Percentiles rank a stretch among this genome's conserved stretches.
These are phyloP conservation scores for Dreissena rostriformis DNA, from an alignment of 1,140 invertebrate species.

Conservation along the genomic window DNA sequence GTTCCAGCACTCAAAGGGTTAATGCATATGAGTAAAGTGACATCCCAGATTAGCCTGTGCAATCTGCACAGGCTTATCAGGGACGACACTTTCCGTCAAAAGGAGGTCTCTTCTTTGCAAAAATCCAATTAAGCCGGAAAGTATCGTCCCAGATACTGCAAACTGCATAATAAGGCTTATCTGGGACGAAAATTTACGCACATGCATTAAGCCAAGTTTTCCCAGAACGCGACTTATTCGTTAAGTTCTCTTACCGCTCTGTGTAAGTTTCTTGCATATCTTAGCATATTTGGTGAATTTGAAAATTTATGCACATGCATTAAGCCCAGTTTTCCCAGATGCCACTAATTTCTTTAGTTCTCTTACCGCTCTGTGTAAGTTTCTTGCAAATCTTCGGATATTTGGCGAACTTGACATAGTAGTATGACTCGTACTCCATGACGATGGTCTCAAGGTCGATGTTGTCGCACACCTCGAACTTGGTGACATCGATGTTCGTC, in stretches of 20 bases:
- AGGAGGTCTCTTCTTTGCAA: not conserved
- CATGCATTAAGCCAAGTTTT: not conserved
- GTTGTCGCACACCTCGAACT: slow-evolving; percentile 93
- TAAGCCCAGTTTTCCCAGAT: not conserved
- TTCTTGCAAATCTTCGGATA: slow-evolving; percentile 90
- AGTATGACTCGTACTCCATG: slow-evolving; percentile 94
- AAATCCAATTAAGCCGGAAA: not conserved
- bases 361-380: slow-evolving; percentile 77
- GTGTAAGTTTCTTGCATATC: slow-evolving; percentile 85
- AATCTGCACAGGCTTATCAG: too few relatives aligned
- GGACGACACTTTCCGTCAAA: not conserved
- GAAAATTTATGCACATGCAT: not conserved
- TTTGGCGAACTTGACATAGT: slow-evolving; percentile 91
- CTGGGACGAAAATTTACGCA: not conserved
- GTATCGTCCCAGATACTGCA: not conserved
- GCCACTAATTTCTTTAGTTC: not conserved
- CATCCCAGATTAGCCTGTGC: too few relatives aligned
- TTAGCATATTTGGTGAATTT: slow-evolving; percentile 93
- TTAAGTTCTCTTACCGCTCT: slow-evolving; percentile 74
- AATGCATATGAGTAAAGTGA: too few relatives aligned
- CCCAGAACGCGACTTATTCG: not conserved
- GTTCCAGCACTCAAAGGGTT: too few relatives aligned
- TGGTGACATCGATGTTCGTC: slow-evolving; percentile 85
- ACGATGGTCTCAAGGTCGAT: slow-evolving; percentile 93
- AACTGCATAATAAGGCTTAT: not conserved